Percentiles rank a stretch among this genome's conserved stretches.
Conservation (phyloP, 2,113 vertebrate species). For the Pelodiscus sinensis region DNA sequence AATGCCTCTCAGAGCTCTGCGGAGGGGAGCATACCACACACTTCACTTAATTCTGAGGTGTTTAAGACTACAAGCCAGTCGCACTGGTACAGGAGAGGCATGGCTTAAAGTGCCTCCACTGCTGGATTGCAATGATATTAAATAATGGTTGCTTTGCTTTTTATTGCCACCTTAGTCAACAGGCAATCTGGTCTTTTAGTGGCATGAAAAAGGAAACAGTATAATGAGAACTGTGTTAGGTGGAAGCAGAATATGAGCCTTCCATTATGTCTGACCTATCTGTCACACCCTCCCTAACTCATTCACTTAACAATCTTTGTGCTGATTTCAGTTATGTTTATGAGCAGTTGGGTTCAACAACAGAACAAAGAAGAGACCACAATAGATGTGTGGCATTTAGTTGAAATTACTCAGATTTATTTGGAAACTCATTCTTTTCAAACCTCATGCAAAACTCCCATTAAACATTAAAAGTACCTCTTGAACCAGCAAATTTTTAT, state of each 20-base stretch:
- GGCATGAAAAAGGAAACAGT: neutral
- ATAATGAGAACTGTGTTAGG: neutral
- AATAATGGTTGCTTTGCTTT: neutral
- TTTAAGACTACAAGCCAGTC: neutral
- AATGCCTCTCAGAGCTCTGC: neutral
- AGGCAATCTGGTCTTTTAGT: neutral
- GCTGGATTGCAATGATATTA: neutral
- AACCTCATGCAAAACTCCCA: neutral
- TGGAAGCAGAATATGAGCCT: neutral
- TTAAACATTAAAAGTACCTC: neutral
- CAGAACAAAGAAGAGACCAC: neutral
- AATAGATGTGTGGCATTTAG: neutral
- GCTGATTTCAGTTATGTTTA: neutral
- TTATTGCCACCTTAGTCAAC: neutral
- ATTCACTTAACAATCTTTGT: neutral
- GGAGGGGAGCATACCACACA: neutral
- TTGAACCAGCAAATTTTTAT: neutral
- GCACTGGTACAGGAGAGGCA: neutral
- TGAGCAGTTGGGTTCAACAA: neutral
- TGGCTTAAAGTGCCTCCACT: neutral
- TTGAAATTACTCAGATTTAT: neutral
- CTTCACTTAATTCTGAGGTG: neutral
- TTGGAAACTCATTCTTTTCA: neutral
- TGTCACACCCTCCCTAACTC: neutral
- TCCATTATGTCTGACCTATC: neutral